phyloP scores from a whole-genome alignment of 2,113 vertebrate genomes.

The Oncorhynchus masou region DNA sequence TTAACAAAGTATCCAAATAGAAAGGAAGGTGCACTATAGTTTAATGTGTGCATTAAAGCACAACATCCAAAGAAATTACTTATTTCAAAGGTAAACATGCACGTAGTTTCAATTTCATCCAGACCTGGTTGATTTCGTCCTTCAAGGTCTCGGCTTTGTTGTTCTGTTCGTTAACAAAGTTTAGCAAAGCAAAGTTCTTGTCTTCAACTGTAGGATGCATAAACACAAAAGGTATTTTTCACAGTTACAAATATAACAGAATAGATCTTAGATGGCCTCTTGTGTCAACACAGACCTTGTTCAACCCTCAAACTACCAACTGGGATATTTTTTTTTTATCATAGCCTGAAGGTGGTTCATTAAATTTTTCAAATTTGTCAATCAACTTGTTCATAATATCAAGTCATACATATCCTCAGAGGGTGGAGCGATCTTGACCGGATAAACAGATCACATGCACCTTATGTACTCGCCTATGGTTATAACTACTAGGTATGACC shows the following conservation, averaged over 20 bases:
- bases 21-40: too few relatives aligned
- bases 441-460: too few relatives aligned
- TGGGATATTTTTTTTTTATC: too few relatives aligned
- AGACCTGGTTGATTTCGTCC: conserved; percentile 19
- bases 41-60: too few relatives aligned
- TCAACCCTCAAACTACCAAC: neutral
- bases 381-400: too few relatives aligned
- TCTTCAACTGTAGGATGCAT: neutral
- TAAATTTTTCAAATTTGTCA: too few relatives aligned
- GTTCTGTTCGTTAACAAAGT: conserved; percentile 35
- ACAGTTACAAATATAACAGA: neutral
- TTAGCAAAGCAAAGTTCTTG: conserved; percentile 31
- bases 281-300: neutral
- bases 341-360: too few relatives aligned
- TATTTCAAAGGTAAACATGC: neutral
- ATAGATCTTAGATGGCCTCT: neutral
- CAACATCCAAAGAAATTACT: neutral
- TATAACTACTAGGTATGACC: too few relatives aligned
- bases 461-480: too few relatives aligned
- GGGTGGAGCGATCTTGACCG: too few relatives aligned
- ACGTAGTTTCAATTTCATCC: neutral
- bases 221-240: neutral
- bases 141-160: conserved; percentile 1
- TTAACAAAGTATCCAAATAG: too few relatives aligned
- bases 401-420: too few relatives aligned